Conservation (phyloP, 2,888 invertebrate genomes). For the Saturnia japonica region DNA sequence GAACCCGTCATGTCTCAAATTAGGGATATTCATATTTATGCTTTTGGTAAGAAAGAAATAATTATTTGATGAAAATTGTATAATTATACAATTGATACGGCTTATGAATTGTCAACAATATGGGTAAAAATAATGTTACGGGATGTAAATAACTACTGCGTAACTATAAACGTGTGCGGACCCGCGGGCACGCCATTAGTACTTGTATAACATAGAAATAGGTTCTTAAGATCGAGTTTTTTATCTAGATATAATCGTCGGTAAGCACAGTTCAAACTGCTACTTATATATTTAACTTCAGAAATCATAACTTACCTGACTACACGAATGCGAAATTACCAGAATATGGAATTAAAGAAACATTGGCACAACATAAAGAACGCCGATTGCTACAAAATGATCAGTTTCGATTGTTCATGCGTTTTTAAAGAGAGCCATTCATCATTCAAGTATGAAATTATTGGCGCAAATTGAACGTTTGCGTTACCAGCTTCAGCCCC, state of each 20-base stretch:
- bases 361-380: constrained; percentile 14
- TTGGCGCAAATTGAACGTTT: constrained; percentile 15
- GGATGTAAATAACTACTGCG: no score
- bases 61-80: no score
- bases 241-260: not conserved
- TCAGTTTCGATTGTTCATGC: constrained; percentile 10
- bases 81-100: no score
- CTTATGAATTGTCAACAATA: no score
- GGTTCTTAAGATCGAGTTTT: not conserved
- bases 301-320: not conserved
- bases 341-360: constrained; percentile 12
- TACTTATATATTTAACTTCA: constrained; percentile 4
- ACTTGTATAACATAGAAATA: not conserved
- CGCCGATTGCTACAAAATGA: constrained; percentile 12
- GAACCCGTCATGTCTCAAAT: no score
- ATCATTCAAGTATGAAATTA: constrained; percentile 13
- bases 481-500: constrained; percentile 3
- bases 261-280: not conserved
- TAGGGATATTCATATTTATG: no score
- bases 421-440: constrained; percentile 14
- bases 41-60: no score
- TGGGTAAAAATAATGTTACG: no score
- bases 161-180: no score
- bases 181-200: no score
- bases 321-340: constrained; percentile 8